Evolutionary conservation across 2,888 invertebrate species (phyloP).

Genomic region (Meghimatium bilineatum): DNA sequence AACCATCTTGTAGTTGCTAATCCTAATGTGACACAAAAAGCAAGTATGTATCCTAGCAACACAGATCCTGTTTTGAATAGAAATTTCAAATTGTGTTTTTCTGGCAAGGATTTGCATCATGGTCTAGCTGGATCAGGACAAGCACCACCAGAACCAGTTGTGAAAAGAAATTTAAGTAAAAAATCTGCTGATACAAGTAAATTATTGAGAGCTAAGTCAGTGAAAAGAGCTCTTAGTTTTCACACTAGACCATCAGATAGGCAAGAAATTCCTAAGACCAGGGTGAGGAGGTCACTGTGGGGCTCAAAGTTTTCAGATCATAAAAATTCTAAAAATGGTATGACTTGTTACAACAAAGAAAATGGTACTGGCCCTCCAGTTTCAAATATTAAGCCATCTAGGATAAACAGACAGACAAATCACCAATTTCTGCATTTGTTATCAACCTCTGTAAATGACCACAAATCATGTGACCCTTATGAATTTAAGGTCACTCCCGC

Average conservation of each 20-base stretch:
- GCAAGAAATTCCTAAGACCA: not conserved
- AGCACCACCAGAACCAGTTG: not conserved
- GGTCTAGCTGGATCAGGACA: not conserved
- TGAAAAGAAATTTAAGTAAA: not conserved
- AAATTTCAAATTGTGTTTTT: not conserved
- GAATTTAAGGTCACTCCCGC: conserved; percentile 16
- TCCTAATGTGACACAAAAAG: not conserved
- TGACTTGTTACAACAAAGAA: not conserved
- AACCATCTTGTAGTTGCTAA: not conserved
- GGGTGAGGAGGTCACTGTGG: not conserved
- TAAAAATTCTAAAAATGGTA: not conserved
- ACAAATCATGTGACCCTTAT: conserved; percentile 5
- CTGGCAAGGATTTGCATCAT: not conserved
- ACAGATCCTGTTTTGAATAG: not conserved
- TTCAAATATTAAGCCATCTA: not conserved
- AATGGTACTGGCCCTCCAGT: not conserved
- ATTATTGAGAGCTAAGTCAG: conserved; percentile 14
- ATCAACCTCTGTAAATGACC: not conserved
- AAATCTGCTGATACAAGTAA: not conserved
- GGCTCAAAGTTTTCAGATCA: not conserved
- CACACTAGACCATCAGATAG: not conserved
- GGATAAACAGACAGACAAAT: not conserved
- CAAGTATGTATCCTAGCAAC: not conserved
- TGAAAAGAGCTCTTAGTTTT: conserved; percentile 32
- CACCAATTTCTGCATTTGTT: not conserved